Evolutionary conservation across 2,113 vertebrate species (phyloP).

Genomic region (Edolisoma coerulescens): DNA sequence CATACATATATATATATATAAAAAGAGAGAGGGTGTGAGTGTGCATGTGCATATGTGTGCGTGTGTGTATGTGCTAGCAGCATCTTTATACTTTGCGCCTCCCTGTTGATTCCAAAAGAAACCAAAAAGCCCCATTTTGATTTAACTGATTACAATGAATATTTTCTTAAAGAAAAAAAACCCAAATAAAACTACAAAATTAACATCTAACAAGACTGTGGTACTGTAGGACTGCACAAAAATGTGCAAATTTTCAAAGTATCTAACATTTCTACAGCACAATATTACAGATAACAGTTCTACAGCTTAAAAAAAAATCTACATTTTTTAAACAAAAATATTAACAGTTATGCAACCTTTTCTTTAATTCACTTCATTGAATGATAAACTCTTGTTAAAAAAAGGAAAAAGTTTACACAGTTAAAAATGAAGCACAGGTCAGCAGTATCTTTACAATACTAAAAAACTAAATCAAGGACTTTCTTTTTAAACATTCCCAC

Average conservation of each 20-base stretch:
- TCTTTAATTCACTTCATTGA: constrained; percentile 82
- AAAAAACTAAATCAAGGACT: constrained; percentile 97
- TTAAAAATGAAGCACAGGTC: constrained; percentile 97
- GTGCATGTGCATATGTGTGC: constrained; percentile 76
- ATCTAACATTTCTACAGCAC: constrained; percentile 81
- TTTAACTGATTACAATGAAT: constrained; percentile 73
- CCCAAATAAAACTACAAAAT: constrained; percentile 63
- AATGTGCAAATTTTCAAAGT: constrained; percentile 80
- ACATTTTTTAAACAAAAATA: constrained; percentile 76
- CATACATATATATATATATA: constrained; percentile 65
- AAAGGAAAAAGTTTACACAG: constrained; percentile 88
- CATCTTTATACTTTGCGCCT: constrained; percentile 99
- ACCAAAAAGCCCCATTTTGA: constrained; percentile 75
- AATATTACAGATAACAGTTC: constrained; percentile 86
- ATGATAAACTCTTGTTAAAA: constrained; percentile 88
- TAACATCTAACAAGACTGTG: constrained; percentile 72
- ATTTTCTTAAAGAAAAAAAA: constrained; percentile 72
- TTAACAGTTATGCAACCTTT: constrained; percentile 80
- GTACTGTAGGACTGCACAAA: constrained; percentile 80
- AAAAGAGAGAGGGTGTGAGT: constrained; percentile 66
- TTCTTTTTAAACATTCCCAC: constrained; percentile 84
- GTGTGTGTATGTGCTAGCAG: constrained; percentile 84
- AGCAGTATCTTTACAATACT: constrained; percentile 98
- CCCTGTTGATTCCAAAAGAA: constrained; percentile 97
- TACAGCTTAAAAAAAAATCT: constrained; percentile 85